phyloP scores from a whole-genome alignment of 2,888 invertebrate genomes.

The Vanessa cardui region DNA sequence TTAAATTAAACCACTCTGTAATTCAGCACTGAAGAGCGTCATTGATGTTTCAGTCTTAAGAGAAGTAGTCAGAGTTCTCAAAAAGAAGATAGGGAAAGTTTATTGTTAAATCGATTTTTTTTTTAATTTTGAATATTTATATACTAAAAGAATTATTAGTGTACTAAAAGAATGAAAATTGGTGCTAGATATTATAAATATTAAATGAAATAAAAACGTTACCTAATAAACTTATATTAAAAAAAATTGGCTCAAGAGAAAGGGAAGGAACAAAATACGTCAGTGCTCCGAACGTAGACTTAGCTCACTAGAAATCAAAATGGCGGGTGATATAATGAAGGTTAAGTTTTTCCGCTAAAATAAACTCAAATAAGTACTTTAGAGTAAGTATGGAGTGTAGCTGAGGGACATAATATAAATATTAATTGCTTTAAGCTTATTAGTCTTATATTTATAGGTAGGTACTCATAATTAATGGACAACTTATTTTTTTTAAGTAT shows the following conservation, averaged over 20 bases:
- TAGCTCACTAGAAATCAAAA: conserved; percentile 35
- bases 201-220: too few species aligned
- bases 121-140: too few species aligned
- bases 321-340: conserved; percentile 37
- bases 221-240: not conserved
- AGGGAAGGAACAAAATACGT: conserved; percentile 27
- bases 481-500: too few species aligned
- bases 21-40: conserved; percentile 17
- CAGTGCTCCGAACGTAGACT: not conserved
- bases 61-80: not conserved
- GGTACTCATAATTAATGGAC: too few species aligned
- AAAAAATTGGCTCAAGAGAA: conserved; percentile 11
- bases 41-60: not conserved
- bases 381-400: too few species aligned
- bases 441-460: too few species aligned
- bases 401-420: too few species aligned
- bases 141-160: too few species aligned
- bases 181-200: too few species aligned
- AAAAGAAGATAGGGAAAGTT: not conserved
- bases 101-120: too few species aligned
- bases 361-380: not conserved
- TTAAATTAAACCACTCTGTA: not conserved
- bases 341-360: conserved; percentile 9
- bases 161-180: too few species aligned
- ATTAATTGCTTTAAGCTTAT: too few species aligned